Evolutionary conservation across 2,888 invertebrate genomes (phyloP).

Genomic region (Perizoma flavofasciatum): DNA sequence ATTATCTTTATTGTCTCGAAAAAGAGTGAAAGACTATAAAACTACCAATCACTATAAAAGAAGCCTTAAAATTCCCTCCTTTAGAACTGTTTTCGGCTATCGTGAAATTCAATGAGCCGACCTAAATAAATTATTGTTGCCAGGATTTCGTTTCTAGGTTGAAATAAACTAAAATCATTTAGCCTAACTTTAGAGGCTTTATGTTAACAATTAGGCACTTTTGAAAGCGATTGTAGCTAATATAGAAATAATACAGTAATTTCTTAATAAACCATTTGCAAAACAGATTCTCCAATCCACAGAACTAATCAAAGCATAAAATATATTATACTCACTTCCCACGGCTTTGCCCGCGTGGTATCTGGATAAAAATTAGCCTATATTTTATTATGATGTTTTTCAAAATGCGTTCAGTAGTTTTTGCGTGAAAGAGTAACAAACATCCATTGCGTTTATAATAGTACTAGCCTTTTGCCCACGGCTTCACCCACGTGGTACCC

Average conservation of each 20-base stretch:
- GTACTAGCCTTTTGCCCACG: too few species aligned
- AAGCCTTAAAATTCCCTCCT: slow-evolving; percentile 30
- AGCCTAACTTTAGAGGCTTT: slow-evolving; percentile 10
- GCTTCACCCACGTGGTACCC: too few species aligned
- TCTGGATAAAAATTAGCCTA: too few species aligned
- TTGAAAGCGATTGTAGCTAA: slow-evolving; percentile 7
- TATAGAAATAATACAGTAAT: neutral
- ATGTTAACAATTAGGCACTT: slow-evolving; percentile 13
- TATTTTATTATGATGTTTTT: too few species aligned
- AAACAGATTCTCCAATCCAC: too few species aligned
- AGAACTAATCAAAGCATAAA: too few species aligned
- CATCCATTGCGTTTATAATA: too few species aligned
- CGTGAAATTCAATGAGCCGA: slow-evolving; percentile 37
- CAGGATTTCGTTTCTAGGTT: slow-evolving; percentile 15
- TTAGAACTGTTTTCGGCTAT: slow-evolving; percentile 29
- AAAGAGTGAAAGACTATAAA: slow-evolving; percentile 33
- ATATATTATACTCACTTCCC: too few species aligned
- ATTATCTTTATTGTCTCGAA: slow-evolving; percentile 33
- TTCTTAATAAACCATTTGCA: too few species aligned
- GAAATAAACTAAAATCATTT: slow-evolving; percentile 19
- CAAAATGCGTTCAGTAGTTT: too few species aligned
- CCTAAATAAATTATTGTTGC: slow-evolving; percentile 31
- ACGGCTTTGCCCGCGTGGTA: too few species aligned
- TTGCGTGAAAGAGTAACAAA: too few species aligned
- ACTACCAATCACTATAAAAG: slow-evolving; percentile 37